Percentiles rank a stretch among this genome's conserved stretches.
phyloP scores from a whole-genome alignment of 2,888 invertebrate species.

The Pseudolycoriella hygida region DNA sequence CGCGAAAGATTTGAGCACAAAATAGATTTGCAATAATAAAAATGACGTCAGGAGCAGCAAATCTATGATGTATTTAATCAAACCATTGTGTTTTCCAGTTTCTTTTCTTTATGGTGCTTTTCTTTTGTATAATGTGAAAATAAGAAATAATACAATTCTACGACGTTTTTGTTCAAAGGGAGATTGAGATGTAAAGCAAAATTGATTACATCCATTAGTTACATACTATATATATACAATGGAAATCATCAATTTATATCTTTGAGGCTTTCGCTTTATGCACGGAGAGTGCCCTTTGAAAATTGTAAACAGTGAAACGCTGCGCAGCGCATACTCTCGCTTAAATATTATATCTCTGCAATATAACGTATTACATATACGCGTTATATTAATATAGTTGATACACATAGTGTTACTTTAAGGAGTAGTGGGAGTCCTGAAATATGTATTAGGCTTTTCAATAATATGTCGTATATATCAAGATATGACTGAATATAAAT shows the following conservation, averaged over 20 bases:
- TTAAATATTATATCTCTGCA: no score
- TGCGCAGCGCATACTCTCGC: neutral
- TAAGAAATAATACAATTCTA: slow-evolving; percentile 3
- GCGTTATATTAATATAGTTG: no score
- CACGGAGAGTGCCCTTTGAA: neutral
- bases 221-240: slow-evolving; percentile 31
- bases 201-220: slow-evolving; percentile 33
- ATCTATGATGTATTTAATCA: slow-evolving; percentile 9
- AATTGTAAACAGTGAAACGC: neutral
- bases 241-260: slow-evolving; percentile 34
- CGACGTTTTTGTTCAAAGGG: slow-evolving; percentile 14
- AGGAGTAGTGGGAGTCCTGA: no score
- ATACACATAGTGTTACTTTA: no score
- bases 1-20: slow-evolving; percentile 1
- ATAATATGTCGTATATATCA: no score
- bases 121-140: slow-evolving; percentile 3
- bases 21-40: slow-evolving; percentile 9
- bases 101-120: slow-evolving; percentile 4
- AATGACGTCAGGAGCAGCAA: slow-evolving; percentile 9
- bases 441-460: no score
- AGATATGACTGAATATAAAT: no score
- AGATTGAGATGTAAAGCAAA: slow-evolving; percentile 34
- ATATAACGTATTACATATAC: no score
- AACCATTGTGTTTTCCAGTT: slow-evolving; percentile 5
- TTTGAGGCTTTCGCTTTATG: slow-evolving; percentile 14